Evolutionary conservation across 2,113 vertebrate species (phyloP).

Genomic region (Montifringilla adamsi): DNA sequence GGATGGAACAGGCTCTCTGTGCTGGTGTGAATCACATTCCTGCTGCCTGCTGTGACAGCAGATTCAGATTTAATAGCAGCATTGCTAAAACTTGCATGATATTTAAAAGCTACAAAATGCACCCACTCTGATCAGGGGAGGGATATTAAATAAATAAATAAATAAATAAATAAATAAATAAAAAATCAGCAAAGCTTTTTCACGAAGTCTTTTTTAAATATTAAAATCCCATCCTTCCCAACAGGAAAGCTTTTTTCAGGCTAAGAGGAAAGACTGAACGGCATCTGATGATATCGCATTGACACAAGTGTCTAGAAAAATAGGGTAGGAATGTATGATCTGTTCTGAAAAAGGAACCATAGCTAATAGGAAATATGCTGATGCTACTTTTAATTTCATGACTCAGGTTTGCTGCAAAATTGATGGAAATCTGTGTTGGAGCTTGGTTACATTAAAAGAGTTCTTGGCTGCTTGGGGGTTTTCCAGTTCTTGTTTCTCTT

Average conservation of each 20-base stretch:
- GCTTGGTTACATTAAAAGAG: background rate
- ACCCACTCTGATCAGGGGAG: conserved; percentile 27
- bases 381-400: conserved; percentile 62
- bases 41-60: conserved; percentile 17
- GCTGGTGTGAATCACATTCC: background rate
- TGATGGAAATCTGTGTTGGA: conserved; percentile 26
- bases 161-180: background rate
- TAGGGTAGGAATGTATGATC: conserved; percentile 49
- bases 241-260: conserved; percentile 52
- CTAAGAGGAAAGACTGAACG: conserved; percentile 27
- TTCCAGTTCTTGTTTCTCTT: background rate
- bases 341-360: conserved; percentile 39
- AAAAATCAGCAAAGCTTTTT: conserved; percentile 20
- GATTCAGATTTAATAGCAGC: background rate
- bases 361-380: conserved; percentile 56
- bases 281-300: conserved; percentile 52
- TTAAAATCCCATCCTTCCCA: conserved; percentile 48
- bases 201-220: background rate
- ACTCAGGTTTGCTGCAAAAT: conserved; percentile 55
- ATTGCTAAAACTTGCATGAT: conserved; percentile 42
- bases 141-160: conserved; percentile 18
- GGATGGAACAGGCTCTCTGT: background rate
- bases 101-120: conserved; percentile 46
- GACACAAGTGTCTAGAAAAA: conserved; percentile 65
- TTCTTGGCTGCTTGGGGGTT: background rate